phyloP scores from a whole-genome alignment of 1,140 invertebrate species.

The Bacillus rossius region DNA sequence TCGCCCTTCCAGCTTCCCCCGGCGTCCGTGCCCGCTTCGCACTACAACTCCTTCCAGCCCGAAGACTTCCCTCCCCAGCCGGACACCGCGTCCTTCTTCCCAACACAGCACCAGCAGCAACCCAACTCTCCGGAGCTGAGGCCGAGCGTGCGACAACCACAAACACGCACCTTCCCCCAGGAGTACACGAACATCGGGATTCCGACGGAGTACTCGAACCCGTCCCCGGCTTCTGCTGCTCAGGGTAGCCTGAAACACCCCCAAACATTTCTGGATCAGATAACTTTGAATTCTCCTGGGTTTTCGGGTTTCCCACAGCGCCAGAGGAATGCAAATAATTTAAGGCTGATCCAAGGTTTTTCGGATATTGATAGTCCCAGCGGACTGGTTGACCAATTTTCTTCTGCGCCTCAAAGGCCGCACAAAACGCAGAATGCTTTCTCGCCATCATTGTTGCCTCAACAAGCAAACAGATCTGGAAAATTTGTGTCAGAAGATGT shows the following conservation, averaged over 20 bases:
- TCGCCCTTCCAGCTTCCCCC: conserved; percentile 5
- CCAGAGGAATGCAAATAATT: not conserved
- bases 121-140: not conserved
- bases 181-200: not conserved
- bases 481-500: conserved; percentile 6
- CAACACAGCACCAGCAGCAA: not conserved
- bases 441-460: too few species aligned
- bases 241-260: not conserved
- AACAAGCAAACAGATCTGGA: not conserved
- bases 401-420: not conserved
- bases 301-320: not conserved
- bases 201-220: not conserved
- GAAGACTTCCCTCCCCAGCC: not conserved
- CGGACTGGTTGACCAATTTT: not conserved
- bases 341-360: conserved; percentile 2
- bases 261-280: conserved; percentile 5
- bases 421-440: not conserved
- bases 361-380: not conserved
- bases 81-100: not conserved
- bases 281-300: conserved; percentile 3
- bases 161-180: not conserved
- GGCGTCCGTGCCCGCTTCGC: not conserved
- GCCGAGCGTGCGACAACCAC: not conserved
- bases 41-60: not conserved
- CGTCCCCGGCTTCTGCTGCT: not conserved